Percentiles rank a stretch among this genome's conserved stretches.
These are phyloP conservation scores for Paratilapia polleni DNA, from an alignment of 2,113 vertebrate genomes.

Conservation along the genomic window DNA sequence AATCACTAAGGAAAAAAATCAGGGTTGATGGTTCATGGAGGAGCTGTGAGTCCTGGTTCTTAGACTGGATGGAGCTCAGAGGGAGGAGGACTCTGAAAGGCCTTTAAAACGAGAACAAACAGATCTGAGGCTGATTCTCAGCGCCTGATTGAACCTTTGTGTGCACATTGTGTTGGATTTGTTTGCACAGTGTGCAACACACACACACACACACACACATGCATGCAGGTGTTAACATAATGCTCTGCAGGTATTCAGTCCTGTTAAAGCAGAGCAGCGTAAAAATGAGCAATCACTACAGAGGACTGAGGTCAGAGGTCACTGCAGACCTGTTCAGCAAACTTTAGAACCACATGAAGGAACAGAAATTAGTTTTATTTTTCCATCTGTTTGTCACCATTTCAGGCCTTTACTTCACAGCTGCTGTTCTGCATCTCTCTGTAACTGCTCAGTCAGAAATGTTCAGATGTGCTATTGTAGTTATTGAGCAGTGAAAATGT, in stretches of 20 bases:
- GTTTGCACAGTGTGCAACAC: not conserved
- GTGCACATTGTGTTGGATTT: slow-evolving; percentile 4
- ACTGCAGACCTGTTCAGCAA: not conserved
- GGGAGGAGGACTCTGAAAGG: not conserved
- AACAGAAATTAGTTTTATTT: not conserved
- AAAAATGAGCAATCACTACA: not conserved
- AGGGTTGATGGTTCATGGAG: not conserved
- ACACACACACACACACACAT: not conserved
- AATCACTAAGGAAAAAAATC: not conserved
- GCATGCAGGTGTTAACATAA: slow-evolving; percentile 23
- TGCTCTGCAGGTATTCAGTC: slow-evolving; percentile 6
- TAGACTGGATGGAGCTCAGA: not conserved
- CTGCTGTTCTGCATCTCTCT: too few species aligned
- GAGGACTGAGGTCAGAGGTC: not conserved
- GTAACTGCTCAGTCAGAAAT: too few species aligned
- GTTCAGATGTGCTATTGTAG: too few species aligned
- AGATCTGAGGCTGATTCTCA: not conserved
- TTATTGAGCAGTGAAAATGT: not conserved
- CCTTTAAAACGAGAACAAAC: not conserved
- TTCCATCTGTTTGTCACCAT: too few species aligned
- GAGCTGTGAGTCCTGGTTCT: not conserved
- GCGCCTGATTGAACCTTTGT: not conserved
- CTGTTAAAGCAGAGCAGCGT: not conserved
- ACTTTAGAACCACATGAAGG: too few species aligned
- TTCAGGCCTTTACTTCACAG: too few species aligned